Evolutionary conservation across 2,113 vertebrate species (phyloP), one percentile per base, ranked within the genome.

Genomic region (Procapra przewalskii): DNA sequence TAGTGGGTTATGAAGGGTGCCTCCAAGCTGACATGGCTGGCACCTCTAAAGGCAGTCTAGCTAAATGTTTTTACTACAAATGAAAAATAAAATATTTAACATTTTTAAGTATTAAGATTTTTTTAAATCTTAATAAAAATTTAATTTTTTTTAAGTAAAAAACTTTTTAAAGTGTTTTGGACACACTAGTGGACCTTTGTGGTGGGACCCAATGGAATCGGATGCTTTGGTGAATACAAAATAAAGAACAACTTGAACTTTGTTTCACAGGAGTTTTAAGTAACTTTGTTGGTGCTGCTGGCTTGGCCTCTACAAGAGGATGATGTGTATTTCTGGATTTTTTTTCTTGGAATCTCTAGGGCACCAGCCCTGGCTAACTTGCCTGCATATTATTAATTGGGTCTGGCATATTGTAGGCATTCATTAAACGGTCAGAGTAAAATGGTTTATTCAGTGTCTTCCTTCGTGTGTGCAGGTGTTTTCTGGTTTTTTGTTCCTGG

Each of bases 151-250:
- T 14, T 14, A 52, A 23, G 33, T 52, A 23, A 81, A 81, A 50
- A 80, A 33, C 29, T 36, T 71, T 82, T 33, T 45, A 67, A 77
- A 45, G 5, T 31, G 60, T 29, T 62, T 55, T 40, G 25, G 19
- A 86, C 86, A 97, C 91, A 93, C 91, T 87, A 67, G 79, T 97
- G 93, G 91, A 90, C 55, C 33, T 94, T 62, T 88, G 43, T 64
- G 27, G 12, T 43, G 40, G 64, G 17, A 40, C 36, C 3, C 94
- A 27, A 11, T 96, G 83, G 67, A 94, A 93, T 89, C 16, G 0
- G 19, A 79, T 90, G 77, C 52, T 81, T 95, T 85, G 89, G 6
- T 87, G 95, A 60, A 57, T 94, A 57, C 36, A 91, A 82, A 91
- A 88, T 55, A 93, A 90, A 88, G 45, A 90, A 80, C 67, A 43